Percentiles rank a stretch among this genome's conserved stretches.
Evolutionary conservation across 2,888 invertebrate species (phyloP).

Genomic region (Euclidia mi): DNA sequence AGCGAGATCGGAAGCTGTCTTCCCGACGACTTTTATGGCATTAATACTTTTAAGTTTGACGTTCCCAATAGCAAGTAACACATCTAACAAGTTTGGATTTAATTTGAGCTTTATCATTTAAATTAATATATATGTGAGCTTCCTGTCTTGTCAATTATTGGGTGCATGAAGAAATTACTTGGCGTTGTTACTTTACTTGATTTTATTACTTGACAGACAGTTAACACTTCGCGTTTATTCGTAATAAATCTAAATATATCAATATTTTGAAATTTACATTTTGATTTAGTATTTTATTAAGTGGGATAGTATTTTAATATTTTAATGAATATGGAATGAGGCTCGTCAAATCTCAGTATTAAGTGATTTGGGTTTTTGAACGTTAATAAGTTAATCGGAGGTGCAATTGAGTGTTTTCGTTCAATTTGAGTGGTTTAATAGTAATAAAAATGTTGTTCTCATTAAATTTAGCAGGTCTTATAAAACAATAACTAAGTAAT

Average conservation of each 20-base stretch:
- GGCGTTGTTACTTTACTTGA: background rate
- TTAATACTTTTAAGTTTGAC: slow-evolving; percentile 14
- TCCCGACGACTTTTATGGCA: slow-evolving; percentile 28
- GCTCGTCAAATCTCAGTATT: no score
- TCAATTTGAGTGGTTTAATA: background rate
- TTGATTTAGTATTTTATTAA: background rate
- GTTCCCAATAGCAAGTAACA: slow-evolving; percentile 13
- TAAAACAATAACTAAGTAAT: no score
- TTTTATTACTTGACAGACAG: slow-evolving; percentile 4
- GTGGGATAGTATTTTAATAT: no score
- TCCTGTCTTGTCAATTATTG: slow-evolving; percentile 6
- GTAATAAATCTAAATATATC: background rate
- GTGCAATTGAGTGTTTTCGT: no score
- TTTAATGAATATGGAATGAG: no score
- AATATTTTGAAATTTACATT: slow-evolving; percentile 1
- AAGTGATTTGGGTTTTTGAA: no score
- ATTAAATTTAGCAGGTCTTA: no score
- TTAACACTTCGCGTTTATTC: slow-evolving; percentile 7
- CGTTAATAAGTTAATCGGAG: no score
- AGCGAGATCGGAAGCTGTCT: slow-evolving; percentile 46
- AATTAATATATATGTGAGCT: slow-evolving; percentile 10
- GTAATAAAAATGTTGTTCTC: no score
- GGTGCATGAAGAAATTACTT: slow-evolving; percentile 1
- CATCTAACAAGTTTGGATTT: slow-evolving; percentile 16
- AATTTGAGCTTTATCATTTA: slow-evolving; percentile 20